phyloP scores from a whole-genome alignment of 2,888 invertebrate species.

The Ptilodon capucinus region DNA sequence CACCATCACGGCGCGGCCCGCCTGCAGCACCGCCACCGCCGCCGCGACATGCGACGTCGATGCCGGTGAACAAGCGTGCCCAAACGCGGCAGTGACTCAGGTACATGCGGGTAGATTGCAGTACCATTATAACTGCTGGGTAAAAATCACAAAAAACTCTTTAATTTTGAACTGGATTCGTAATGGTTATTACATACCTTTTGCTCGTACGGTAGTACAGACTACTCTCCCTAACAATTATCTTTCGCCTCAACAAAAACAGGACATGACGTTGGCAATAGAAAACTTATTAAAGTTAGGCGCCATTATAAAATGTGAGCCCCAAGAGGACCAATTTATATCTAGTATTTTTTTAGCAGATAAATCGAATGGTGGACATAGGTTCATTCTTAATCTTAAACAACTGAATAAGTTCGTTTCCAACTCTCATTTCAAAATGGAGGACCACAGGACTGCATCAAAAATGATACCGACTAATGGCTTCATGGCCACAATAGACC shows the following conservation, averaged over 20 bases:
- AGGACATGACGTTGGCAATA: slow-evolving; percentile 15
- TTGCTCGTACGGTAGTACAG: background rate
- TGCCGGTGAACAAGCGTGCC: background rate
- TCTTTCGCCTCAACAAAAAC: background rate
- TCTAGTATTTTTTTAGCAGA: slow-evolving; percentile 23
- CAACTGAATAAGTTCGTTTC: slow-evolving; percentile 22
- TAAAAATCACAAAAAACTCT: background rate
- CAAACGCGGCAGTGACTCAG: background rate
- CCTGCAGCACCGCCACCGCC: background rate
- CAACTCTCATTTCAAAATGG: slow-evolving; percentile 28
- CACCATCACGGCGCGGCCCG: background rate
- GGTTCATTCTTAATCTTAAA: slow-evolving; percentile 27
- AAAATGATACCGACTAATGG: slow-evolving; percentile 10
- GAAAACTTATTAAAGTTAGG: slow-evolving; percentile 20
- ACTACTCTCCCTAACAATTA: background rate
- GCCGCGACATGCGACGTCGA: background rate
- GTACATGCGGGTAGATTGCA: slow-evolving; percentile 7
- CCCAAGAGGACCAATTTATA: slow-evolving; percentile 14
- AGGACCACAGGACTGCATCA: slow-evolving; percentile 24
- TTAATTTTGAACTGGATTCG: background rate
- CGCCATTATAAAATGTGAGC: slow-evolving; percentile 15
- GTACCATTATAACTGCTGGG: background rate
- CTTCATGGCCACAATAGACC: slow-evolving; percentile 24
- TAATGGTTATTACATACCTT: slow-evolving; percentile 1
- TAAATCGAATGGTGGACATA: slow-evolving; percentile 19